These are phyloP conservation scores for Zapus hudsonius DNA, from an alignment of 2,113 vertebrate species.

Conservation along the genomic window DNA sequence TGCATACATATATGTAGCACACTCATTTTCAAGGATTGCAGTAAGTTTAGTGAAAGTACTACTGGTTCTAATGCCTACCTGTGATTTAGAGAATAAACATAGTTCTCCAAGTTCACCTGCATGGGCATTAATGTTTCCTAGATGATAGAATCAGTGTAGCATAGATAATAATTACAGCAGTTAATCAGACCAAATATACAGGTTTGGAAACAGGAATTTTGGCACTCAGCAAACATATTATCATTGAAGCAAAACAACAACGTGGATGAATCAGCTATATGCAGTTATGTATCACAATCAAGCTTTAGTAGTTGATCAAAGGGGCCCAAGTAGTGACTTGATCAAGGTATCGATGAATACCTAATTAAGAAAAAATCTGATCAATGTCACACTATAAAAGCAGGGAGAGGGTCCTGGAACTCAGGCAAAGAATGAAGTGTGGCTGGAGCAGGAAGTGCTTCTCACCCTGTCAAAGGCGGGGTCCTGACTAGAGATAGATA, in stretches of 20 bases:
- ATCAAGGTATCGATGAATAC: neutral
- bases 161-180: no score
- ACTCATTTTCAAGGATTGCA: constrained; percentile 8
- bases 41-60: neutral
- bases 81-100: constrained; percentile 11
- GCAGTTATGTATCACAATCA: neutral
- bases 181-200: constrained; percentile 36
- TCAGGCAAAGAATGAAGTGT: neutral
- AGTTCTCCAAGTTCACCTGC: constrained; percentile 30
- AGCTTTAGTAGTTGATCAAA: constrained; percentile 8
- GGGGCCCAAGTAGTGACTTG: constrained; percentile 6
- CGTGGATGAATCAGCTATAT: neutral
- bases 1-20: neutral
- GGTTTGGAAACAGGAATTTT: constrained; percentile 26
- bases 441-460: neutral
- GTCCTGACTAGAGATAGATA: neutral
- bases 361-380: neutral
- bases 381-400: neutral
- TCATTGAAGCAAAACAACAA: constrained; percentile 39
- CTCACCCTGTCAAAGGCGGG: neutral
- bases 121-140: neutral
- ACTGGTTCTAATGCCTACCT: neutral
- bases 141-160: neutral
- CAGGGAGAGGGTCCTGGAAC: neutral
- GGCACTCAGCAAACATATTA: constrained; percentile 2